Base-by-base conservation (phyloP, 2,797 vertebrate species). In the Megaceryle alcyon region DNA sequence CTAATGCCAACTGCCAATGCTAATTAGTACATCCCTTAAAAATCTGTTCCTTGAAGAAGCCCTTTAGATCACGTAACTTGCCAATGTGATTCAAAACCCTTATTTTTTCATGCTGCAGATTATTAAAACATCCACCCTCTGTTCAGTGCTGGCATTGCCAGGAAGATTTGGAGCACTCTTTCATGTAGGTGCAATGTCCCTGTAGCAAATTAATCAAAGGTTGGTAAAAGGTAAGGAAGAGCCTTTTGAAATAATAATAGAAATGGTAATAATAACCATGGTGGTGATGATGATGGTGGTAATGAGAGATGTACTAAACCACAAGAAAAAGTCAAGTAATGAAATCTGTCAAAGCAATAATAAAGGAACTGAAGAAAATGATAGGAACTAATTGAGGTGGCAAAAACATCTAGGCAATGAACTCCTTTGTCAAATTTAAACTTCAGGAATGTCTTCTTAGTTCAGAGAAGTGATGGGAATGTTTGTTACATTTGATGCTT, bases 31-130 rank as follows among this genome's bases (percentile, higher is more conserved):
- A 66, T 56, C 73, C 60, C 53, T 82, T 80, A 71, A 87, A 90
- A 94, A 86, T 90, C 76, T 93, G 75, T 84, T 94, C 25, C 59
- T 87, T 80, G 63, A 95, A 95, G 71, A 88, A 94, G n/a, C 14
- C 33, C 31, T 88, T 90, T 76, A 87, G 60, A 75, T 88, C 46
- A 51, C 73, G 35, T 49, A 79, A 80, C 71, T 11, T 61, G 48
- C 31, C 39, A 82, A 46, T 43, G 31, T 18, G 68, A 82, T 93
- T 94, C 49, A 28, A 88, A 90, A 8, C 41, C 33, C 22, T 83
- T 83, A 41, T 21, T 59, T 82, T 78, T 86, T 73, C 53, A 31
- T 82, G 33, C 23, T 77, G 29, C 69, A 68, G 56, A 73, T 77
- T 94, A 90, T 77, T 73, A 41, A 88, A 96, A 71, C 57, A 88